phyloP scores from a whole-genome alignment of 2,888 invertebrate genomes.

The Sarcophaga rosellei region DNA sequence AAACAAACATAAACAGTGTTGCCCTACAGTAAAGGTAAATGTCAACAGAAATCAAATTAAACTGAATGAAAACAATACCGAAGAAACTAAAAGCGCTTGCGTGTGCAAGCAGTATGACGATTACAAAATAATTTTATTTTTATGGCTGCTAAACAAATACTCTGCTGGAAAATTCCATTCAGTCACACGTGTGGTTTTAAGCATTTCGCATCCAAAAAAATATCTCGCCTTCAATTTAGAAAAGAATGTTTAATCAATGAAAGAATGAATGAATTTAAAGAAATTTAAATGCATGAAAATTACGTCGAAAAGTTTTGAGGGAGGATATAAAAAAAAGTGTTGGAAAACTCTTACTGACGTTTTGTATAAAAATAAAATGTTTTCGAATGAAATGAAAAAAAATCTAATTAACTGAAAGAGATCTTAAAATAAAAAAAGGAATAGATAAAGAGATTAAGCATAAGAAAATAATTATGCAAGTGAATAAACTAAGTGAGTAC shows the following conservation, averaged over 20 bases:
- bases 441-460: too few relatives aligned
- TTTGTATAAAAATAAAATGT: too few relatives aligned
- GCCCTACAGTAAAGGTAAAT: not conserved
- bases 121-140: not conserved
- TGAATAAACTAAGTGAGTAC: too few relatives aligned
- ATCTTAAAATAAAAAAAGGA: too few relatives aligned
- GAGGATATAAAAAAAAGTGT: too few relatives aligned
- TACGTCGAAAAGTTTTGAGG: too few relatives aligned
- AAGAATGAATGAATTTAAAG: not conserved
- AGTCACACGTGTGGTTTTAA: constrained; percentile 41
- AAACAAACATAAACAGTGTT: too few relatives aligned
- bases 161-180: constrained; percentile 20
- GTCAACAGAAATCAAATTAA: constrained; percentile 26
- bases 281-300: too few relatives aligned
- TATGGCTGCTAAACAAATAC: not conserved
- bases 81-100: constrained; percentile 34
- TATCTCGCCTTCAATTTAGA: not conserved
- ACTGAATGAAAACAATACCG: constrained; percentile 18
- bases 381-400: too few relatives aligned
- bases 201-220: not conserved
- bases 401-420: too few relatives aligned
- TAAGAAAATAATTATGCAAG: too few relatives aligned
- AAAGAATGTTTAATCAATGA: not conserved
- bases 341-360: too few relatives aligned
- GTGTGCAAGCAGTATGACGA: constrained; percentile 1